phyloP scores from a whole-genome alignment of 2,113 vertebrate species.

The Callipepla squamata region DNA sequence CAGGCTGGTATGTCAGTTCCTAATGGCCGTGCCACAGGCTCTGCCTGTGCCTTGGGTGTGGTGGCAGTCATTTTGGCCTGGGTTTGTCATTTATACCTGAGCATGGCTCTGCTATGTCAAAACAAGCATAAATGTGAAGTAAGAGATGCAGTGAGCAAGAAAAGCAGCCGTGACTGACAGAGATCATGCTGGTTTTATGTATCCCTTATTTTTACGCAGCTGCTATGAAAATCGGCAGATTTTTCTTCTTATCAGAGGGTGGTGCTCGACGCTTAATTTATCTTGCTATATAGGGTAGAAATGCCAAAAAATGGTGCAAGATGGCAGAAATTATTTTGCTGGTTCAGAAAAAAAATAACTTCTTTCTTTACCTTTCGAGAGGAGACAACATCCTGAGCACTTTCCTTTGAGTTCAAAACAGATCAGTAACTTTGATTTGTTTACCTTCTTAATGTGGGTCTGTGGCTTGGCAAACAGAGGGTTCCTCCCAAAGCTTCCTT shows the following conservation, averaged over 20 bases:
- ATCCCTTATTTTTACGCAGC: not conserved
- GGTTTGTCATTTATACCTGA: fast-evolving
- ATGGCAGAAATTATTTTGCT: not conserved
- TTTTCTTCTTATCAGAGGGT: not conserved
- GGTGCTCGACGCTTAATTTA: not conserved
- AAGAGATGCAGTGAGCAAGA: not conserved
- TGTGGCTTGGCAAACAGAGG: not conserved
- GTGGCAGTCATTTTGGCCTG: fast-evolving
- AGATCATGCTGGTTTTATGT: not conserved
- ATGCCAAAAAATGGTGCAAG: not conserved
- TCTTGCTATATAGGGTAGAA: not conserved
- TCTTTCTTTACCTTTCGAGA: not conserved
- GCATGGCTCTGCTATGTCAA: not conserved
- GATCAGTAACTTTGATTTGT: not conserved
- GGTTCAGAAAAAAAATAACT: not conserved
- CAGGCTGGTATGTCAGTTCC: not conserved
- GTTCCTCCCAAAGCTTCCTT: not conserved
- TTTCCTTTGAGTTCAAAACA: not conserved
- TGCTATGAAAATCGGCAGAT: not conserved
- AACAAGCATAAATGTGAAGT: not conserved
- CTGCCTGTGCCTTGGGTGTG: fast-evolving
- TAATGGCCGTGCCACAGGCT: not conserved
- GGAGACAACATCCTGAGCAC: not conserved
- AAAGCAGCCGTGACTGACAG: not conserved
- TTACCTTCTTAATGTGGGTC: not conserved